Percentiles rank a stretch among this genome's conserved stretches.
Evolutionary conservation across 92 coral and sea anemone species (phyloP).

Genomic region (Scolanthus callimorphus): DNA sequence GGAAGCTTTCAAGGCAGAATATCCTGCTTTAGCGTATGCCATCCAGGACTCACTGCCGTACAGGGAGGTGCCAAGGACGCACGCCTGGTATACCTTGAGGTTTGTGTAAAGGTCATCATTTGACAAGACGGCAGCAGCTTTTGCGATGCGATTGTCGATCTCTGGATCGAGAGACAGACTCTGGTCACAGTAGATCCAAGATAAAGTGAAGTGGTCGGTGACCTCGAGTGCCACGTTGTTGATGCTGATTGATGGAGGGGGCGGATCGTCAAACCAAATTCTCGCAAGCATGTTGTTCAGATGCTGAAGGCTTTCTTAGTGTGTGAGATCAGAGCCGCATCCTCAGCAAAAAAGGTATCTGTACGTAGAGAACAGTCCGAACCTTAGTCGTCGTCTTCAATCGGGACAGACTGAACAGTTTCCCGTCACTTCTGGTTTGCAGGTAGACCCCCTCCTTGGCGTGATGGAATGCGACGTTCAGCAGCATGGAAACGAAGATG

Average conservation of each 20-base stretch:
- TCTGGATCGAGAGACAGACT: not conserved
- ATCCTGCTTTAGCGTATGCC: too few relatives aligned
- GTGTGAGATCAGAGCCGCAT: constrained; percentile 2
- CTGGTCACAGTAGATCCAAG: not conserved
- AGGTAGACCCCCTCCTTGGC: not conserved
- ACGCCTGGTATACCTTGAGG: not conserved
- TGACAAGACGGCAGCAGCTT: constrained; percentile 1
- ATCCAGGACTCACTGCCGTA: too few relatives aligned
- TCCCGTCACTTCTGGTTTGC: constrained; percentile 2
- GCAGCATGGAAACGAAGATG: constrained; percentile 17
- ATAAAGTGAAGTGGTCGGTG: constrained; percentile 2
- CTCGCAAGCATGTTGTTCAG: not conserved
- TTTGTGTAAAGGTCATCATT: too few relatives aligned
- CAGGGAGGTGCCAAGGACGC: not conserved
- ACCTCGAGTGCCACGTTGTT: constrained; percentile 9
- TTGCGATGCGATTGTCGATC: not conserved
- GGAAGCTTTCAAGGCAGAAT: too few relatives aligned
- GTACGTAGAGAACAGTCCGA: not conserved
- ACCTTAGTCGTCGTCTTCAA: constrained; percentile 6
- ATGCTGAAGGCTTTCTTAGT: constrained; percentile 11
- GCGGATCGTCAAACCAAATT: constrained; percentile 10
- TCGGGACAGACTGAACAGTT: constrained; percentile 7
- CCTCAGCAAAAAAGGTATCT: constrained; percentile 19
- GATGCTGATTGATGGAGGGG: constrained; percentile 12
- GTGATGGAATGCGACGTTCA: constrained; percentile 5